phyloP scores from a whole-genome alignment of 1,140 invertebrate species.

The Coptotermes formosanus region DNA sequence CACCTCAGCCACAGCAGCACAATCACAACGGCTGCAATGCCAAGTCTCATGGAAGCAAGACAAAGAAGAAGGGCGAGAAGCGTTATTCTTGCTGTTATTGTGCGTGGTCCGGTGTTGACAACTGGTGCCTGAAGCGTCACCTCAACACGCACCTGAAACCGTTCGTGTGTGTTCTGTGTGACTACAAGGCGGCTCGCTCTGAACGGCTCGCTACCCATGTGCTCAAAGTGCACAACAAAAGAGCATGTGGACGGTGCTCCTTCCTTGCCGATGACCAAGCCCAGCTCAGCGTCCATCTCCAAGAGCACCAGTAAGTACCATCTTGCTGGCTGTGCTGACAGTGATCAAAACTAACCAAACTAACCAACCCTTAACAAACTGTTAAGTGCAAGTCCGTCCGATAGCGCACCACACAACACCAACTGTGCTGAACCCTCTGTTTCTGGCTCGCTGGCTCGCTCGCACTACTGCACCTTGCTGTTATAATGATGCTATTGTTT shows the following conservation, averaged over 20 bases:
- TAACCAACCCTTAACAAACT: not conserved
- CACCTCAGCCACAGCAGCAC: conserved; percentile 39
- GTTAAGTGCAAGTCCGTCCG: conserved; percentile 1
- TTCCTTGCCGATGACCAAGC: conserved; percentile 78
- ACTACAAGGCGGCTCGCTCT: conserved; percentile 86
- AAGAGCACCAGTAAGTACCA: conserved; percentile 55
- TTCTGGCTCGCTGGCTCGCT: no score
- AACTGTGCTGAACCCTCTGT: no score
- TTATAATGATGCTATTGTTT: not conserved
- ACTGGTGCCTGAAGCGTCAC: conserved; percentile 89
- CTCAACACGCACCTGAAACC: conserved; percentile 90
- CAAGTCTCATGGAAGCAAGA: conserved; percentile 48
- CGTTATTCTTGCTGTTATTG: conserved; percentile 83
- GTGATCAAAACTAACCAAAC: conserved; percentile 1
- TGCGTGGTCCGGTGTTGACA: conserved; percentile 88
- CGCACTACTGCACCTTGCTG: not conserved
- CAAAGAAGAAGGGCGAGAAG: conserved; percentile 51
- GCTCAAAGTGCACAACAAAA: conserved; percentile 85
- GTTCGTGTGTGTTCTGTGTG: conserved; percentile 82
- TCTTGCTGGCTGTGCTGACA: conserved; percentile 10
- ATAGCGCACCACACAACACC: not conserved
- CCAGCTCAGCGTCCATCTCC: conserved; percentile 72
- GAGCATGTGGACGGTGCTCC: conserved; percentile 82
- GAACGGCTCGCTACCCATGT: conserved; percentile 85
- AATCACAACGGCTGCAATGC: conserved; percentile 45